Evolutionary conservation across 2,113 vertebrate genomes (phyloP), one percentile per base, ranked within the genome.

Genomic region (Pan paniscus): DNA sequence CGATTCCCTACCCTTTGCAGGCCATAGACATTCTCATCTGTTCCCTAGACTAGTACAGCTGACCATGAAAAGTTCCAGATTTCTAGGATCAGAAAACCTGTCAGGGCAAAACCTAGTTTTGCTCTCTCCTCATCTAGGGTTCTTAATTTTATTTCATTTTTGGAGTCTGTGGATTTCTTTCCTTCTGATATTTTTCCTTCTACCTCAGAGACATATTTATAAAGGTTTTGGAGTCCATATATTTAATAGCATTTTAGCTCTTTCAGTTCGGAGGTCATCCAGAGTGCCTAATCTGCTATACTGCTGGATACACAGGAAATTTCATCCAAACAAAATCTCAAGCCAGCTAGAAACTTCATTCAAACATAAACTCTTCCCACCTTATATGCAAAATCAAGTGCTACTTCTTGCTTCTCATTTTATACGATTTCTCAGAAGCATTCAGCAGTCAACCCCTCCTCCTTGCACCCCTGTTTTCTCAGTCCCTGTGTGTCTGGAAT

Each of bases 361-460:
- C 27, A 35, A 14, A 35, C 27, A 17, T 55, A 11, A 35, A 22
- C 35, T 50, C 61, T 48, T 27, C 67, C 35, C 25, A 20, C 64
- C 22, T 83, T 61, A 0, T 1, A 1, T 20, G 43, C 20, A 25
- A 35, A 8, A 23, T 20, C 1, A 0, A 59, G 25, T 0, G 4
- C 20, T 20, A 1, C 18, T 35, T 43, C 55, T 52, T 18, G 13
- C 18, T 12, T 12, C 35, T 46, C 9, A 0, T 20, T 27, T 25
- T 13, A 4, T 23, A 11, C 40, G 9, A 1, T 43, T 23, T 46
- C 73, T 40, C 27, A 10, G 27, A 52, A 61, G 43, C n/a, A 17
- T 40, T 40, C 4, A 0, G 52, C 46, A 8, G 14, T 27, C 9
- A 13, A 23, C 79, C 46, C 61, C 80, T 46, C 57, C 57, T 90